Percentiles rank a stretch among this genome's conserved stretches.
Evolutionary conservation across 2,113 vertebrate species (phyloP).

Genomic region (Thalassarche chlororhynchos): DNA sequence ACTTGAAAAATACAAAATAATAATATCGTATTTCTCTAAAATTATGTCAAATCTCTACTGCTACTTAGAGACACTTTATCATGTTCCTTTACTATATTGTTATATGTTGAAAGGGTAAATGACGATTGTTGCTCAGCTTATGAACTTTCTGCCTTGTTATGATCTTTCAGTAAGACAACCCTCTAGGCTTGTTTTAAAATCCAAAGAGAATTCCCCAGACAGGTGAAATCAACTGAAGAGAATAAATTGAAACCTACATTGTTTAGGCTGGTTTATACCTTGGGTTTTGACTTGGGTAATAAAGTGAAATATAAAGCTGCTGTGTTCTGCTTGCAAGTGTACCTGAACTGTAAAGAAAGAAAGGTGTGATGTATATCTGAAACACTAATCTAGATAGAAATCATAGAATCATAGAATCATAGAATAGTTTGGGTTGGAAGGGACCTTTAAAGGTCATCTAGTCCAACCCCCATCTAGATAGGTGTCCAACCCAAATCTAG

Average conservation of each 20-base stretch:
- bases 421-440: no score
- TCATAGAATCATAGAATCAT: no score
- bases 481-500: not conserved
- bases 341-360: not conserved
- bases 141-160: conserved; percentile 4
- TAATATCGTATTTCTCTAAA: not conserved
- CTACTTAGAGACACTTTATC: not conserved
- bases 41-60: not conserved
- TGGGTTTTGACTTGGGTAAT: conserved; percentile 12
- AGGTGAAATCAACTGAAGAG: conserved; percentile 47
- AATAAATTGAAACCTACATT: conserved; percentile 47
- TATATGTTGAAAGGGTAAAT: not conserved
- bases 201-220: conserved; percentile 2
- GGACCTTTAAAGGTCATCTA: no score
- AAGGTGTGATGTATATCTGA: not conserved
- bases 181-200: conserved; percentile 23
- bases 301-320: conserved; percentile 28
- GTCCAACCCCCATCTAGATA: no score
- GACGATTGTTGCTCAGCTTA: not conserved
- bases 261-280: not conserved
- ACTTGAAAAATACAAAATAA: not conserved
- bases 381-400: not conserved
- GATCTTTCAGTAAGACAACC: not conserved
- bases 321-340: not conserved
- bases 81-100: not conserved